Percentiles rank a stretch among this genome's conserved stretches.
Evolutionary conservation across 2,888 invertebrate species (phyloP).

Genomic region (Acanthococcus lagerstroemiae): DNA sequence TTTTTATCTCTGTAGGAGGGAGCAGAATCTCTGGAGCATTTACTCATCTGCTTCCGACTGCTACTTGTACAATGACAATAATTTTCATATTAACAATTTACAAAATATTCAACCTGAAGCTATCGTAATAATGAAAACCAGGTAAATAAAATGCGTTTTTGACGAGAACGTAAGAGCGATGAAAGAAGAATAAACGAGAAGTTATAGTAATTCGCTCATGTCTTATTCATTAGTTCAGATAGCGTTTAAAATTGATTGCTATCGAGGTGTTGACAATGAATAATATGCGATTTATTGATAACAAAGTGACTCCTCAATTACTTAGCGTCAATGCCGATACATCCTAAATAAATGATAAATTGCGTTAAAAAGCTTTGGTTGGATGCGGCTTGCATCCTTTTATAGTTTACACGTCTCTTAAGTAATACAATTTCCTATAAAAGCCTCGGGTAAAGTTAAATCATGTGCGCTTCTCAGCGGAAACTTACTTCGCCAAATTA

Average conservation of each 20-base stretch:
- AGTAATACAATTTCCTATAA: conserved; percentile 12
- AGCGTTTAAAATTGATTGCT: not conserved
- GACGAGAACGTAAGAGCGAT: no score
- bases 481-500: conserved; percentile 13
- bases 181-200: no score
- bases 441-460: not conserved
- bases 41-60: no score
- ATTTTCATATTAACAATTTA: no score
- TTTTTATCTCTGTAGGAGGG: no score
- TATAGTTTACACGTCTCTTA: conserved; percentile 1
- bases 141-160: no score
- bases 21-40: no score
- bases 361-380: not conserved
- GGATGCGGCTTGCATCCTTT: conserved; percentile 2
- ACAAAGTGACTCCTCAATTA: not conserved
- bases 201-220: no score
- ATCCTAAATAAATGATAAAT: conserved; percentile 10
- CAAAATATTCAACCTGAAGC: no score
- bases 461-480: not conserved
- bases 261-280: not conserved
- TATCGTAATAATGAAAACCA: no score
- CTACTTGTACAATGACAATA: no score
- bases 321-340: conserved; percentile 5
- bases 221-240: not conserved
- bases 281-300: not conserved